phyloP scores from a whole-genome alignment of 2,113 vertebrate genomes.

The Budorcas taxicolor region DNA sequence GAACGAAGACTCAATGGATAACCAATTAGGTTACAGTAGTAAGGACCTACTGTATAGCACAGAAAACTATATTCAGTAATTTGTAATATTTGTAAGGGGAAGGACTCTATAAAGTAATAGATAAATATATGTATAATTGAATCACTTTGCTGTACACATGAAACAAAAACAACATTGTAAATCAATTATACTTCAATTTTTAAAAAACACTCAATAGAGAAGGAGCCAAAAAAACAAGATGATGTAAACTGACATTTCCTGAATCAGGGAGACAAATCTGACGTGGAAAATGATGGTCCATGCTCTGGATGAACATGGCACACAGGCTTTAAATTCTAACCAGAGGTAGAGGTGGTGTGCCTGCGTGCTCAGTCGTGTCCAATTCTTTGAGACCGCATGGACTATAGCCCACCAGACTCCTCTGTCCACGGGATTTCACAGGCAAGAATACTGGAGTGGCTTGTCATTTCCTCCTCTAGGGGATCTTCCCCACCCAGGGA shows the following conservation, averaged over 20 bases:
- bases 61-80: neutral
- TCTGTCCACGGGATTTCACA: neutral
- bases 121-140: neutral
- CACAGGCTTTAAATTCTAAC: neutral
- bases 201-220: neutral
- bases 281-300: rapidly evolving
- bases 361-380: rapidly evolving
- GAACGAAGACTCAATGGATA: neutral
- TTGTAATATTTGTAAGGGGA: neutral
- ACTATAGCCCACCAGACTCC: neutral
- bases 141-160: neutral
- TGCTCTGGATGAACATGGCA: rapidly evolving
- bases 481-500: neutral
- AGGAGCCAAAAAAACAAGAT: neutral
- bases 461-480: neutral
- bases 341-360: neutral
- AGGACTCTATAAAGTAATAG: neutral
- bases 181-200: neutral
- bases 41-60: neutral
- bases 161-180: neutral
- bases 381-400: neutral
- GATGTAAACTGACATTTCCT: too few relatives aligned
- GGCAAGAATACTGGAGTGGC: neutral
- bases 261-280: neutral
- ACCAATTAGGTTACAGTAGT: neutral